phyloP scores from a whole-genome alignment of 2,797 vertebrate genomes.

The Sebastes glaucus region DNA sequence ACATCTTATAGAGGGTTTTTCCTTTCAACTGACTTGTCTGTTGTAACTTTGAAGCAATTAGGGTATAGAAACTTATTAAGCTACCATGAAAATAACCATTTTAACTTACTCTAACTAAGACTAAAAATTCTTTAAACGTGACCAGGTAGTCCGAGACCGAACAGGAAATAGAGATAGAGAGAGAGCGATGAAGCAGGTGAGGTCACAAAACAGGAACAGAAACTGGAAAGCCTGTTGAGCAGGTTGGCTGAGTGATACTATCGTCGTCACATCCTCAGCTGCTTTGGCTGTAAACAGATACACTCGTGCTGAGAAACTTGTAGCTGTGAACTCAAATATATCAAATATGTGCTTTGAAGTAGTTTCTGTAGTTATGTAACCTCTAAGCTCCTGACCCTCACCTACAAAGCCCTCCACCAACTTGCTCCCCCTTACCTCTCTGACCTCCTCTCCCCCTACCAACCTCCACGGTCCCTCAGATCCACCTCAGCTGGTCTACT shows the following conservation, averaged over 20 bases:
- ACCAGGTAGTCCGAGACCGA: not conserved
- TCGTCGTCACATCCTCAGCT: constrained; percentile 20
- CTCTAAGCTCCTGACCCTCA: no score
- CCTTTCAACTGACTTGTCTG: not conserved
- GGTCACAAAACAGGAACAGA: constrained; percentile 74
- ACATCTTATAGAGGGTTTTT: not conserved
- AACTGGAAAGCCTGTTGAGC: constrained; percentile 75
- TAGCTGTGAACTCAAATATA: not conserved
- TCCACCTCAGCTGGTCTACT: no score
- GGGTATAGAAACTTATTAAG: not conserved
- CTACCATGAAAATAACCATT: not conserved
- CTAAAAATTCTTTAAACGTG: not conserved
- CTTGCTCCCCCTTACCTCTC: no score
- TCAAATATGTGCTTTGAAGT: not conserved
- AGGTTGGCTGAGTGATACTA: constrained; percentile 60
- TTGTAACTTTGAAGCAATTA: not conserved
- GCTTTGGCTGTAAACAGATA: constrained; percentile 68
- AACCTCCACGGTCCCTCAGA: no score
- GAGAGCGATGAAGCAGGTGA: not conserved
- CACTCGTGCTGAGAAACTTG: not conserved
- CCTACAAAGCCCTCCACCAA: no score
- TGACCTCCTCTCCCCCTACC: no score
- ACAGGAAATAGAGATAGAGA: not conserved
- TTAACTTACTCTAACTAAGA: not conserved
- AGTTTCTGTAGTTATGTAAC: not conserved